Base-by-base conservation (phyloP, 2,888 invertebrate species). In the Balanococcus diminutus region DNA sequence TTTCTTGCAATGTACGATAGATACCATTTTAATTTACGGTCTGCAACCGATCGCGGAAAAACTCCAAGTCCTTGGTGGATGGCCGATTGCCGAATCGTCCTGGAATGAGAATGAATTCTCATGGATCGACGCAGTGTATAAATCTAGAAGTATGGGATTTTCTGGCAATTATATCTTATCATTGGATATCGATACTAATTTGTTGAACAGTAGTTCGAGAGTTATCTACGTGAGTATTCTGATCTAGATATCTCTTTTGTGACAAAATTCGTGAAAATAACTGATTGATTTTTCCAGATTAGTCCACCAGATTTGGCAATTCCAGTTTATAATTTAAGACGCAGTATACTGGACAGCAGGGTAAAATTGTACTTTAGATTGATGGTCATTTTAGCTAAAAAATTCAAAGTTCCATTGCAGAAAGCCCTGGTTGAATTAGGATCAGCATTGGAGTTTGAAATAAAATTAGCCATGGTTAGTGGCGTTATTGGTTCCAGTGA, bases 91-190 rank as follows among this genome's bases (percentile, higher is more conserved):
- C 6, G 51, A 82, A 14, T 0, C n/a, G 6, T 5, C 5, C 6
- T 75, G 75, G 75, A n/a, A 75, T 42, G 51, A 56, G 1, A 8
- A 82, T 19, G 22, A 31, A 31, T 51, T 51, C 16, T 56, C 82
- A 19, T 82, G 82, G 82, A 42, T 82, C 51, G 82, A 82, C 1
- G 51, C 22, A 1, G 51, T 82, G 8, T 3, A n/a, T n/a, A 82
- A 82, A 82, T 22, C 82, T 4, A 46, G 82, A 46, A 9, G 28
- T 9, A 22, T 82, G 42, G 82, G 82, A n/a, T 82, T 82, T n/a
- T 51, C 51, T n/a, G 5, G 51, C 2, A 51, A 46, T 56, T 82
- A 46, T 25, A 82, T 82, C 9, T n/a, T 82, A 51, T 82, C 82
- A 8, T 51, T 82, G 9, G 51, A 46, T 16, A 51, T 82, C 31